These are phyloP conservation scores for Sebastes nivosus DNA, from an alignment of 2,797 vertebrate genomes.

Conservation along the genomic window DNA sequence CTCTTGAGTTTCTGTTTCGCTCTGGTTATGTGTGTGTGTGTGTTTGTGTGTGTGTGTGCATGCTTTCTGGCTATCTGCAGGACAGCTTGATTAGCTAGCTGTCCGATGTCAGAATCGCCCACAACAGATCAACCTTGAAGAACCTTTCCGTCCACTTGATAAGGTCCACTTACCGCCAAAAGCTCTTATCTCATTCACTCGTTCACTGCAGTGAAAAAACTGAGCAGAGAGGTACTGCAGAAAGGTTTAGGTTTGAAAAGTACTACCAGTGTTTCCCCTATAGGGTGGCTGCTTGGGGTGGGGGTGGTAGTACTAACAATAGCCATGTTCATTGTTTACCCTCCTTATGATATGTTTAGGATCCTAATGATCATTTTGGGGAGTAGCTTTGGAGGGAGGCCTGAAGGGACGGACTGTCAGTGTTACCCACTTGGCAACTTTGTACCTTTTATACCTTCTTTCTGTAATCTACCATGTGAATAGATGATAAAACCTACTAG, in stretches of 20 bases:
- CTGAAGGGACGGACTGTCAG: too few species aligned
- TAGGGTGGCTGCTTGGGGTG: too few species aligned
- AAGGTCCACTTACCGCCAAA: slow-evolving; percentile 61
- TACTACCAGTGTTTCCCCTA: neutral
- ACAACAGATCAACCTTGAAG: slow-evolving; percentile 71
- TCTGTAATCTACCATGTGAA: too few species aligned
- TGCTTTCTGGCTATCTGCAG: slow-evolving; percentile 28
- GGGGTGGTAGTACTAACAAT: neutral
- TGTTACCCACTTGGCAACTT: too few species aligned
- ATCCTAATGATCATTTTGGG: too few species aligned
- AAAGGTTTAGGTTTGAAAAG: neutral
- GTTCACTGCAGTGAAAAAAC: slow-evolving; percentile 34
- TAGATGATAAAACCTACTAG: too few species aligned
- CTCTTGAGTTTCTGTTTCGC: slow-evolving; percentile 48
- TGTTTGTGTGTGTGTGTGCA: neutral
- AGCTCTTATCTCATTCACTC: slow-evolving; percentile 59
- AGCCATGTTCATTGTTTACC: neutral
- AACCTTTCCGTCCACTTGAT: slow-evolving; percentile 71
- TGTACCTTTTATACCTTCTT: too few species aligned
- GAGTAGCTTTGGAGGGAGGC: too few species aligned
- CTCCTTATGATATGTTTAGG: neutral
- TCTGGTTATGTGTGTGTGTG: neutral
- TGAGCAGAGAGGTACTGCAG: slow-evolving; percentile 17
- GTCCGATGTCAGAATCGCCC: slow-evolving; percentile 58
- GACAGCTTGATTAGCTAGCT: slow-evolving; percentile 70